These are phyloP conservation scores for Erythrolamprus reginae DNA, from an alignment of 2,113 vertebrate genomes.

Conservation along the genomic window DNA sequence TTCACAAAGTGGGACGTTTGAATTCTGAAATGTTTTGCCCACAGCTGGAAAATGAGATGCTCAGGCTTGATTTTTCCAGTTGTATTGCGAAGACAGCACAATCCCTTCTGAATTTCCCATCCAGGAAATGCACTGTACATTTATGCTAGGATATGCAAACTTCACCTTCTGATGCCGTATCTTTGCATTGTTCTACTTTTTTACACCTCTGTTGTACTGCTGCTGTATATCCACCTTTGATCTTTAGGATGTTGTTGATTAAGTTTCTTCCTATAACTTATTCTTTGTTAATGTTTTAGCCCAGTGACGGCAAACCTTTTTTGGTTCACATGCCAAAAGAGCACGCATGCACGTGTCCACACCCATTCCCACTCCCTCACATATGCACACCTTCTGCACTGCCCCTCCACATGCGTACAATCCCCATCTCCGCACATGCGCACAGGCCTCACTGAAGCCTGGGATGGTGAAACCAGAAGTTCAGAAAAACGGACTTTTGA, in stretches of 20 bases:
- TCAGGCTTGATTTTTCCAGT: not conserved
- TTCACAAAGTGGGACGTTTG: not conserved
- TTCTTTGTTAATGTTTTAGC: not conserved
- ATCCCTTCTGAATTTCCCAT: not conserved
- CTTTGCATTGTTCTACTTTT: not conserved
- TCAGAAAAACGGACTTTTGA: too few relatives aligned
- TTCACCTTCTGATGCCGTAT: not conserved
- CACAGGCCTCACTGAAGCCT: too few relatives aligned
- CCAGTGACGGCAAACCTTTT: too few relatives aligned
- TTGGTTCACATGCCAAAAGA: too few relatives aligned
- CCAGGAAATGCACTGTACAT: not conserved
- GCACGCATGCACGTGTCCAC: too few relatives aligned
- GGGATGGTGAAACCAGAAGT: too few relatives aligned
- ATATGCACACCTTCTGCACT: too few relatives aligned
- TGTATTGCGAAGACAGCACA: not conserved
- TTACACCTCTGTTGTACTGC: not conserved
- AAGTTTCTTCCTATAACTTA: not conserved
- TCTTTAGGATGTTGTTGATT: not conserved
- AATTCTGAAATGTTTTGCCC: not conserved
- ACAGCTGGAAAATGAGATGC: not conserved
- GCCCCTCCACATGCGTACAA: too few relatives aligned
- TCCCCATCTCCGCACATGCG: too few relatives aligned
- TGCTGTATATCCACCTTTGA: not conserved
- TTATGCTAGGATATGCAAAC: not conserved
- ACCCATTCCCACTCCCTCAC: too few relatives aligned